Base-by-base conservation (phyloP, 2,113 vertebrate genomes). In the Daboia siamensis region DNA sequence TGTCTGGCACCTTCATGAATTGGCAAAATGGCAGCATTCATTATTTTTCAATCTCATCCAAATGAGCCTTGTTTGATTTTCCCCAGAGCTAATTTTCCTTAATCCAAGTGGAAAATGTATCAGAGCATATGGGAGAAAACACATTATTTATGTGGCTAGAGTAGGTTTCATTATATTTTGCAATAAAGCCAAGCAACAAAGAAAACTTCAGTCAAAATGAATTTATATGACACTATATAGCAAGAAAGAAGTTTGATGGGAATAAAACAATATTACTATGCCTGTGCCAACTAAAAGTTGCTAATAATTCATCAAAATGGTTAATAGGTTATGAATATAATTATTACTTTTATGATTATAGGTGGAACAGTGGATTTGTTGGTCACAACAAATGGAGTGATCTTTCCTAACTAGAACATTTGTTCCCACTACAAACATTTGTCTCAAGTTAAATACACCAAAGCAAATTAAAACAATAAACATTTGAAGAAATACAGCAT, bases 101-200 rank as follows among this genome's bases (percentile, higher is more conserved):
- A 95, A 86, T 59, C 91, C 23, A 92, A 87, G 39, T 91, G 48
- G 9, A 95, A 95, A 95, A 91, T 86, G 85, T 55, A 93, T 91
- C 46, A 64, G 55, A 93, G 61, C 23, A 39, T 93, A 93, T 39
- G 21, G 13, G 39, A 80, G 3, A 80, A 93, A 85, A 3, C 51
- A 4, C 13, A 23, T 59, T 92, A 44, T 85, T 95, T 93, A 61
- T 57, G 48, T 23, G 2, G 12, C 54, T 5, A 88, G 85, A 92
- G 51, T 59, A 7, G 0, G 29, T 87, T 33, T 13, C 57, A 26
- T 91, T 26, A 91, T 80, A 64, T 26, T 89, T 94, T 89, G 1
- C 74, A 13, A 11, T 90, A 52, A 93, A 2, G 20, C 57, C 8
- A 95, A 52, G 23, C 0, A 92, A 21, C 1, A 91, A 91, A 87